These are phyloP conservation scores for Chroicocephalus ridibundus DNA, from an alignment of 2,113 vertebrate genomes.

Conservation along the genomic window DNA sequence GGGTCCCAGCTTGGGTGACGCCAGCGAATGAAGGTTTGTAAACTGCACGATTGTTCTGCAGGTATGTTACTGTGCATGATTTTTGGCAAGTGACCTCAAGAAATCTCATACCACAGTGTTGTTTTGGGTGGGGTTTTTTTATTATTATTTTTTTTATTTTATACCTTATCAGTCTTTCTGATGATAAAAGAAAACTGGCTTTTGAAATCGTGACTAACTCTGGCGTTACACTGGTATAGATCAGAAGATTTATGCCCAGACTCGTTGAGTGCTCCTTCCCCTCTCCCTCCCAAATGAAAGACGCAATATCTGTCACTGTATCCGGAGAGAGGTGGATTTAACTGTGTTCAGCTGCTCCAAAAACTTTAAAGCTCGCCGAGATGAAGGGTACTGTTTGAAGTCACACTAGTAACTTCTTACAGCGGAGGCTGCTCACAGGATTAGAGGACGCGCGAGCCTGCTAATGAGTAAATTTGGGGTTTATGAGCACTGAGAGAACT, in stretches of 20 bases:
- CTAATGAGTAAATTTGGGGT: neutral
- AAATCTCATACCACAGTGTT: neutral
- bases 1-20: neutral
- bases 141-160: neutral
- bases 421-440: neutral
- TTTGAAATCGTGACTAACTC: neutral
- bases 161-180: neutral
- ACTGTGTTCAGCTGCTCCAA: neutral
- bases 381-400: neutral
- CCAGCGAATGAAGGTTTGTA: neutral
- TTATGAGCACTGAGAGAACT: neutral
- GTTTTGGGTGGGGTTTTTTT: too few relatives aligned
- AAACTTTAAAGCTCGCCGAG: neutral
- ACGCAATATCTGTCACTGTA: neutral
- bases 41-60: neutral
- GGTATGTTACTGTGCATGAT: neutral
- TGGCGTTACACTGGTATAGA: neutral
- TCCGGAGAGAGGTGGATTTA: neutral
- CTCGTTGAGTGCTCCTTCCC: neutral
- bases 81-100: neutral
- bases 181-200: neutral
- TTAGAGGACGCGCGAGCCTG: rapidly evolving
- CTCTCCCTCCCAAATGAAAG: neutral
- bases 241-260: neutral
- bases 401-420: neutral